phyloP scores from a whole-genome alignment of 64 coral and sea anemone species.

The Montipora efflorescens region DNA sequence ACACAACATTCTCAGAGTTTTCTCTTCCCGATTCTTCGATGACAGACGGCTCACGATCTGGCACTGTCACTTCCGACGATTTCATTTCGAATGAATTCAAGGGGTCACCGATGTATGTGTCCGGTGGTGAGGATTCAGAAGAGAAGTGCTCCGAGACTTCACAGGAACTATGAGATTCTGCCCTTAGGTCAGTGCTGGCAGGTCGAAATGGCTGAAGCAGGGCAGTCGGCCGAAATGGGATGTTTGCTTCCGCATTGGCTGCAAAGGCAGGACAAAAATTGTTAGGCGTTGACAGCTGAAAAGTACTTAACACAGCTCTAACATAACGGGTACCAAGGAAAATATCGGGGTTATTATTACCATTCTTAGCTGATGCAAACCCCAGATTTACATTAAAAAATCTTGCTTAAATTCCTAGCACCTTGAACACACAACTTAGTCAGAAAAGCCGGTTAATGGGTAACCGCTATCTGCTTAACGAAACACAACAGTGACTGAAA shows the following conservation, averaged over 20 bases:
- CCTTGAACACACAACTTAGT: too few species aligned
- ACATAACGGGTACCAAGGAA: too few species aligned
- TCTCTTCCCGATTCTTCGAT: not conserved
- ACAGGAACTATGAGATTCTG: too few species aligned
- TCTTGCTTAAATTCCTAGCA: too few species aligned
- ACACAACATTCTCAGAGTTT: slow-evolving; percentile 36
- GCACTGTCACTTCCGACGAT: not conserved
- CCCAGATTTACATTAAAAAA: too few species aligned
- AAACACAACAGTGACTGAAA: too few species aligned
- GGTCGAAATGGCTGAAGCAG: not conserved
- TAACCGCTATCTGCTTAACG: too few species aligned
- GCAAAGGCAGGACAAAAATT: not conserved
- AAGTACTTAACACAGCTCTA: too few species aligned
- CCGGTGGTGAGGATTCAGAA: slow-evolving; percentile 14
- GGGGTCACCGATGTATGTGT: slow-evolving; percentile 62
- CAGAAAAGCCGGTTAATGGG: too few species aligned
- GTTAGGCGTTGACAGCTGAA: not conserved
- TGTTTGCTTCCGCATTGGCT: not conserved
- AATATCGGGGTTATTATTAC: too few species aligned
- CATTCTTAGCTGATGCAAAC: too few species aligned
- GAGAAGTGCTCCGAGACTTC: not conserved
- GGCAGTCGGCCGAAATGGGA: not conserved
- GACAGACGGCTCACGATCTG: slow-evolving; percentile 5
- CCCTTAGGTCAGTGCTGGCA: not conserved
- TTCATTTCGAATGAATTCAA: not conserved